Base-by-base conservation (phyloP, 2,888 invertebrate species). In the Stenotaenia linearis region DNA sequence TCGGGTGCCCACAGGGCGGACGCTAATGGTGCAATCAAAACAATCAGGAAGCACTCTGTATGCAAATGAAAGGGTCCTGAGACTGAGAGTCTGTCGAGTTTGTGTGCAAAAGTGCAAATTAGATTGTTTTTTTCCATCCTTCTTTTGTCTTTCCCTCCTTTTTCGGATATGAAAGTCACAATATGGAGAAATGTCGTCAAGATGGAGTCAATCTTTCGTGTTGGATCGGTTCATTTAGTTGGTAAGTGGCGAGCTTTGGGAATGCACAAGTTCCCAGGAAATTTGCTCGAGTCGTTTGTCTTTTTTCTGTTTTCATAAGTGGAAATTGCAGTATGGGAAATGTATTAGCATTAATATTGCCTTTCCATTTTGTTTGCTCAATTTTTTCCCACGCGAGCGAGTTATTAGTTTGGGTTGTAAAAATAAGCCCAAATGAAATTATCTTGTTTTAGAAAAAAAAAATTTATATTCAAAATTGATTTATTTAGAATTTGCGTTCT, bases 31-130 rank as follows among this genome's bases (percentile, higher is more conserved):
- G 69, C 69, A 69, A 69, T 69, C 69, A 69, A 69, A 69, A 69
- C 69, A 69, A 69, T 69, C 69, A 69, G 69, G 69, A 69, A 69
- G 69, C 69, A 69, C 69, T 69, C 69, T 69, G 69, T 69, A 69
- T 69, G 69, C 69, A 69, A 69, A 69, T 69, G 69, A 69, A 69
- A 25, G 28, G 69, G 69, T 25, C 25, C 28, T 28, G 69, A 69
- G 69, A 69, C 69, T 10, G 69, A 28, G 69, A 1, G 45, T 69
- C 69, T 69, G 28, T 69, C 69, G 69, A 69, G 69, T 69, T 69
- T 69, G 69, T 69, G 69, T 69, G 69, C 69, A 69, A 69, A 69
- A 69, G 69, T 69, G 69, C 69, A 69, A 69, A 69, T 69, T 69
- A 69, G 69, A 69, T 69, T 25, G 56, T 56, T 56, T 69, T 69